Evolutionary conservation across 2,113 vertebrate species (phyloP), one percentile per base, ranked within the genome.

Genomic region (Entomyzon cyanotis): DNA sequence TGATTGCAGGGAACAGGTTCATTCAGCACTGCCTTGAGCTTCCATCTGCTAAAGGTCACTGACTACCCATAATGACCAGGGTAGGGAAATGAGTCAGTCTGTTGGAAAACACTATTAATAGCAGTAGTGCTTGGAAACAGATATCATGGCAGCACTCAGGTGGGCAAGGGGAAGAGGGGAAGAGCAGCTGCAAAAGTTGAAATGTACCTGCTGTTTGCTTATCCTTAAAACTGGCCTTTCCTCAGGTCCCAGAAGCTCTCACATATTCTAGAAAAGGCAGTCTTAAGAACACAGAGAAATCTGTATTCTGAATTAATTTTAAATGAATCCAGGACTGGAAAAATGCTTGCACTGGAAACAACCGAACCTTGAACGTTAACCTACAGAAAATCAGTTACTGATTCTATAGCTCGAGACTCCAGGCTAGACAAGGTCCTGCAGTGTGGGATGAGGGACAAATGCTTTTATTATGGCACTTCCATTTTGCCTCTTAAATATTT

Each of bases 401-500:
- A 4, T 33, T 78, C 64, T 52, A 50, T 4, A 76, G 37, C 3
- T 79, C 46, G 76, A 53, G 37, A 63, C 16, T 76, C 11, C 23
- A 65, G n/a, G 35, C 37, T 21, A 59, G 12, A 56, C 9, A 31
- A 80, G 16, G 2, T 18, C 31, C 19, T 87, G n/a, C n/a, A 75
- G 3, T 8, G 12, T 23, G 23, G 10, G 10, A 37, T 58, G 30
- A 70, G 14, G 27, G 2, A 84, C 12, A 69, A 84, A 78, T 53
- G 11, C 12, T 62, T 68, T 82, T 88, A 76, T 76, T 69, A 74
- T 17, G 22, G 19, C 4, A 5, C 52, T 93, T 95, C 87, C 31
- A 75, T 90, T 90, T 94, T 59, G 33, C 50, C 33, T 91, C 59
- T 91, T 84, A 41, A 93, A 89, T 91, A 91, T 94, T 95, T 93